phyloP scores from a whole-genome alignment of 2,113 vertebrate genomes.

The Sinocyclocheilus rhinocerous region DNA sequence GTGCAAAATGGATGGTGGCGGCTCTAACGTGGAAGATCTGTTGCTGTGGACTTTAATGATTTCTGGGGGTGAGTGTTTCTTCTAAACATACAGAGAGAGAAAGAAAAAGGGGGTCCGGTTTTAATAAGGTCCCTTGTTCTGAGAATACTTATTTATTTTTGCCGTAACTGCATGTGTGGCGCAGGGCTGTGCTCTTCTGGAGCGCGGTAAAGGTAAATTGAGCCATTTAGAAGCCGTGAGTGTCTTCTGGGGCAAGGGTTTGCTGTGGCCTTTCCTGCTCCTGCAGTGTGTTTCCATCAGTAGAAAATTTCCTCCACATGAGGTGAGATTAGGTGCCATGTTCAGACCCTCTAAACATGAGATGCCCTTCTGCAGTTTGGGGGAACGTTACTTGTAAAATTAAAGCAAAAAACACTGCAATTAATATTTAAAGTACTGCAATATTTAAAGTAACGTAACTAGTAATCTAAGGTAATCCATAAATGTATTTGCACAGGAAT shows the following conservation, averaged over 20 bases:
- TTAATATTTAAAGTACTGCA: not conserved
- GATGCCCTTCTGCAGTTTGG: not conserved
- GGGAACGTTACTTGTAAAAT: not conserved
- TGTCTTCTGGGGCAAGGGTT: conserved; percentile 69
- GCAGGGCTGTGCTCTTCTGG: conserved; percentile 66
- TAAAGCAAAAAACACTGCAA: not conserved
- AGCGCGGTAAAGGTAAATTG: conserved; percentile 75
- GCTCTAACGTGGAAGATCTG: conserved; percentile 62
- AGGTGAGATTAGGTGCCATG: conserved; percentile 34
- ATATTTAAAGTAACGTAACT: not conserved
- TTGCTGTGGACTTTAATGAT: conserved; percentile 69
- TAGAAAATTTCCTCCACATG: conserved; percentile 64
- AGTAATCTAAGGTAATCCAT: not conserved
- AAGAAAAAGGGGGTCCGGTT: conserved; percentile 66
- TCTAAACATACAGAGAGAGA: conserved; percentile 67
- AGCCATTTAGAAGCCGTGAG: conserved; percentile 75
- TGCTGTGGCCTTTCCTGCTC: conserved; percentile 61
- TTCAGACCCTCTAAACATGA: not conserved
- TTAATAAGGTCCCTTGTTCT: conserved; percentile 78
- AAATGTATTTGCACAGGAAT: not conserved
- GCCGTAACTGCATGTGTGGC: conserved; percentile 67
- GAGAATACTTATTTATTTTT: conserved; percentile 81
- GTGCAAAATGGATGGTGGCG: conserved; percentile 66
- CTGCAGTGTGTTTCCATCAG: conserved; percentile 75
- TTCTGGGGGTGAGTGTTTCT: conserved; percentile 68